phyloP scores from a whole-genome alignment of 2,888 invertebrate species.

The Penaeus monodon region DNA sequence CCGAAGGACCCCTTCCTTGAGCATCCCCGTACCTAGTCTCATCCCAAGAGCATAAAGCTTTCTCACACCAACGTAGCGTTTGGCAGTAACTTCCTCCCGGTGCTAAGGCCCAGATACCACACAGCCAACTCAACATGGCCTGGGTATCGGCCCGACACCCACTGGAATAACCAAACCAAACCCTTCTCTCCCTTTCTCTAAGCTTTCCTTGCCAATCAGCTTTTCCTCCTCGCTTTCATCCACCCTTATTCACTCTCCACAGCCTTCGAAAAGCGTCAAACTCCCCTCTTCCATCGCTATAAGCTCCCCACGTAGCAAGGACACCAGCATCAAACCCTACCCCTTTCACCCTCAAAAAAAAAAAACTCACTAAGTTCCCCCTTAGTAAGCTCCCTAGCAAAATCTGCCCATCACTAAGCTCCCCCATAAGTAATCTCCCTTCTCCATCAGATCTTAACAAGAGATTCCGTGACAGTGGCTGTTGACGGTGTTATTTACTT shows the following conservation, averaged over 20 bases:
- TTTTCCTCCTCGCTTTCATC: background rate
- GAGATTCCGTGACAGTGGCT: conserved; percentile 55
- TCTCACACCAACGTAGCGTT: too few relatives aligned
- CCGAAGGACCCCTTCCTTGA: too few relatives aligned
- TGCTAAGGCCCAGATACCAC: too few relatives aligned
- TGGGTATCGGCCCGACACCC: too few relatives aligned
- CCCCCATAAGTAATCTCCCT: conserved; percentile 8
- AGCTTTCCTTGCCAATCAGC: background rate
- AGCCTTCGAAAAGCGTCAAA: background rate
- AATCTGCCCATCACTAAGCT: background rate
- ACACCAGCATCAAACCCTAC: too few relatives aligned
- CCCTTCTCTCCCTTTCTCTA: background rate
- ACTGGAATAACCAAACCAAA: too few relatives aligned
- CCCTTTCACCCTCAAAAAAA: too few relatives aligned
- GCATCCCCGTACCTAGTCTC: too few relatives aligned
- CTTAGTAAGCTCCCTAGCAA: background rate
- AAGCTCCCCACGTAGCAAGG: background rate
- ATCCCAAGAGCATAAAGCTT: too few relatives aligned
- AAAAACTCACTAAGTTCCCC: too few relatives aligned
- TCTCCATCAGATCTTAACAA: conserved; percentile 46
- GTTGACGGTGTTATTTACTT: conserved; percentile 57
- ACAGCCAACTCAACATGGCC: too few relatives aligned
- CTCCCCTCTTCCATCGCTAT: background rate
- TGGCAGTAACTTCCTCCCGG: too few relatives aligned
- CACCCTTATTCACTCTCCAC: background rate